Evolutionary conservation across 2,113 vertebrate species (phyloP).

Genomic region (Pangasianodon hypophthalmus): DNA sequence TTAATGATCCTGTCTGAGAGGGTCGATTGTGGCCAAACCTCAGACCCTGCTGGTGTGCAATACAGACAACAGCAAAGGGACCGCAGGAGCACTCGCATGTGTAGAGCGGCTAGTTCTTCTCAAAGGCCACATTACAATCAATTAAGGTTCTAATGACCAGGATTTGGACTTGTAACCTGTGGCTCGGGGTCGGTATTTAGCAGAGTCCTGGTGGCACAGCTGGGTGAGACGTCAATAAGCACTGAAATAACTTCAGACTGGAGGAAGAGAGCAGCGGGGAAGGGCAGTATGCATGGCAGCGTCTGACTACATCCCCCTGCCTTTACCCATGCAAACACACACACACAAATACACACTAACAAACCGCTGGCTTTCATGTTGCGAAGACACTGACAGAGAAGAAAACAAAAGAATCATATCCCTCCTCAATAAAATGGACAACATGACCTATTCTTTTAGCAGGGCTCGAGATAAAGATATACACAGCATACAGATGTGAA

Average conservation of each 20-base stretch:
- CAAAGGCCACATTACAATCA: conserved; percentile 76
- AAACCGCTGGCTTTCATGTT: conserved; percentile 25
- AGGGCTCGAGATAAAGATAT: background rate
- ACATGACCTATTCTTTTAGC: conserved; percentile 35
- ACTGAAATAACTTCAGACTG: conserved; percentile 73
- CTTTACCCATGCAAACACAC: conserved; percentile 15
- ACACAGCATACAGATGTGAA: background rate
- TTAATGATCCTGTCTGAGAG: conserved; percentile 70
- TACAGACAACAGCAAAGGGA: conserved; percentile 62
- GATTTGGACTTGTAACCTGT: conserved; percentile 73
- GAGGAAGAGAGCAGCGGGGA: conserved; percentile 66
- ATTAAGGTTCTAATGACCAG: conserved; percentile 78
- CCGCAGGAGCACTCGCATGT: conserved; percentile 68
- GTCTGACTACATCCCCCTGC: conserved; percentile 52
- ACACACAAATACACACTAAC: conserved; percentile 5
- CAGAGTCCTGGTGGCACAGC: conserved; percentile 69
- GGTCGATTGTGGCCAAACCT: conserved; percentile 64
- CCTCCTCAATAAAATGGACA: conserved; percentile 41
- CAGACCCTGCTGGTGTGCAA: conserved; percentile 71
- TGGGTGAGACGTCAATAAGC: conserved; percentile 73
- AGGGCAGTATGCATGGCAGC: conserved; percentile 51
- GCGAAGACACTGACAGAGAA: conserved; percentile 39
- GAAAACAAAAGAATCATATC: conserved; percentile 46
- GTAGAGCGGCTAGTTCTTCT: conserved; percentile 65
- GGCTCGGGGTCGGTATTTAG: conserved; percentile 71